A percentile compares a stretch with the other conserved stretches of the same genome.
Evolutionary conservation across 1,140 invertebrate species (phyloP).

Genomic region (Copidosoma floridanum): DNA sequence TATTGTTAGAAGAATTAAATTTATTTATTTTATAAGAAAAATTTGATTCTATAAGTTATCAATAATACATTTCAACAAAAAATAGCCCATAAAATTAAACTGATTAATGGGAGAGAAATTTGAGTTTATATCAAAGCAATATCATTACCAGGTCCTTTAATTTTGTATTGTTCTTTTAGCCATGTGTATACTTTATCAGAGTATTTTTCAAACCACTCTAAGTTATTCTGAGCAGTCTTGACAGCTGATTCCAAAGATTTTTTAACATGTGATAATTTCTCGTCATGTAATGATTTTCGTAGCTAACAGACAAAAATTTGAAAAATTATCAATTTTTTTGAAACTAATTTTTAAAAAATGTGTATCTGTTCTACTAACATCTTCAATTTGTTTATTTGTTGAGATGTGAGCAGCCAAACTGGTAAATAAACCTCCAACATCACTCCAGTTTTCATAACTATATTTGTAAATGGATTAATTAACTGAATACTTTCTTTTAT

Average conservation of each 20-base stretch:
- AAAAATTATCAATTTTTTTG: not conserved
- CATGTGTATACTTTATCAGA: slow-evolving; percentile 8
- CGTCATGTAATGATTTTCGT: not conserved
- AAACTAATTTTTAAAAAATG: not conserved
- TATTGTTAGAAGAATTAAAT: too few species aligned
- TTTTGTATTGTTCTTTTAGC: too few species aligned
- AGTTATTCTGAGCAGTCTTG: slow-evolving; percentile 22
- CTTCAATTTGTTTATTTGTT: slow-evolving; percentile 26
- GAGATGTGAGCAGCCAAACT: slow-evolving; percentile 35
- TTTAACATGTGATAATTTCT: slow-evolving; percentile 2
- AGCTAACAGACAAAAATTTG: slow-evolving; percentile 2
- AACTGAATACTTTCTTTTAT: slow-evolving; percentile 50
- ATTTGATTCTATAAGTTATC: too few species aligned
- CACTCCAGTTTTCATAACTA: slow-evolving; percentile 38
- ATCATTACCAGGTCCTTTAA: too few species aligned
- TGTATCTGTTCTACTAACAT: slow-evolving; percentile 29
- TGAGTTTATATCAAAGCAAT: too few species aligned
- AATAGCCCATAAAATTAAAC: too few species aligned
- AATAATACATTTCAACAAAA: too few species aligned
- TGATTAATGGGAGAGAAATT: too few species aligned
- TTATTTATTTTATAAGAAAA: too few species aligned
- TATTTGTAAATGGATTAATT: slow-evolving; percentile 43
- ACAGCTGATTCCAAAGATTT: slow-evolving; percentile 16
- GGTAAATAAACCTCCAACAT: slow-evolving; percentile 29
- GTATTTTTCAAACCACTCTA: slow-evolving; percentile 23